Base-by-base conservation (phyloP, 2,888 invertebrate species). In the Rosalia funebris region DNA sequence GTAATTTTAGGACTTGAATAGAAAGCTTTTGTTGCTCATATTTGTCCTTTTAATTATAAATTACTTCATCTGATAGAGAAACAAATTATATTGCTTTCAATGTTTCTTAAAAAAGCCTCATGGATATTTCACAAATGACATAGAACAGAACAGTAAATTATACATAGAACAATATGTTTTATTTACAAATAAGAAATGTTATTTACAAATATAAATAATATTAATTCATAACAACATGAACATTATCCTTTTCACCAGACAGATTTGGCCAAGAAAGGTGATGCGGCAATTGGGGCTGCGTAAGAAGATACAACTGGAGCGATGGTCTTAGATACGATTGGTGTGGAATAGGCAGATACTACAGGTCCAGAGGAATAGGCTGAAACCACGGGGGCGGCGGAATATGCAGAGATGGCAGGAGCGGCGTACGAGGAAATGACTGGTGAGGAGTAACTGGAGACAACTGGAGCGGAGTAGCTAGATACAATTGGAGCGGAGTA, bases 381-480 rank as follows among this genome's bases (percentile, higher is more conserved):
- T 12, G 59, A 48, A 68, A 53, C 64, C 52, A 88, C 88, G 69
- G 83, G 84, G 83, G 88, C 89, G 69, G 85, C 81, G 66, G 86
- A 59, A 32, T 59, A 54, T 2, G 59, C n/a, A n/a, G 41, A 46
- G 50, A 69, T 65, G 32, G 64, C 63, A 69, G 83, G 84, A 83
- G 88, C 89, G 69, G 85, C 83, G 82, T 42, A 17, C 19, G 50
- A 36, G 1, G 56, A 46, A 11, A 56, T 17, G 16, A 34, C 2
- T 5, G 34, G 34, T n/a, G 34, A 3, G 2, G 34, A 34, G 34
- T 34, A 85, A 76, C 88, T 88, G 58, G 88, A 86, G 19, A 87
- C 87, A 52, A 84, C 84, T 68, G 87, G 85, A 25, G 86, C 85
- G 31, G 88, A 86, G 19, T 84, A 84, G 20, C 61, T 54, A 15